A percentile compares a stretch with the other conserved stretches of the same genome.
These are phyloP conservation scores for Melanostoma mellinum DNA, from an alignment of 2,888 invertebrate genomes.

Conservation along the genomic window DNA sequence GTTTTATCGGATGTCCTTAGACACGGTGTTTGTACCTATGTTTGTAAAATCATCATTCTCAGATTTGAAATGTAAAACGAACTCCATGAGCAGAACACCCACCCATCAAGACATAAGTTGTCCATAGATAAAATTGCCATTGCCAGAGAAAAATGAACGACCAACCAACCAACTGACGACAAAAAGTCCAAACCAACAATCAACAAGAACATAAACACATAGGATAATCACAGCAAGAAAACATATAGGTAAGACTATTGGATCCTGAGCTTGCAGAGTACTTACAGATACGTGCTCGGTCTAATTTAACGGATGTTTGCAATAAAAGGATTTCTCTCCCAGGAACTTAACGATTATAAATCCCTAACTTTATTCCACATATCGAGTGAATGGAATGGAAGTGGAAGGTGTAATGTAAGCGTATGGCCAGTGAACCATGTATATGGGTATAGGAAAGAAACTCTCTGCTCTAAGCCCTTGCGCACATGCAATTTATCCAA, in stretches of 20 bases:
- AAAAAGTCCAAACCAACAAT: conserved; percentile 64
- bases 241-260: neutral
- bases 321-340: conserved; percentile 64
- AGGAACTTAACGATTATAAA: conserved; percentile 62
- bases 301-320: conserved; percentile 60
- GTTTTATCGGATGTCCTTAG: too few relatives aligned
- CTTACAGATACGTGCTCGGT: conserved; percentile 61
- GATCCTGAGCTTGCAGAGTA: neutral
- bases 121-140: conserved; percentile 61
- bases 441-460: conserved; percentile 31
- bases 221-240: conserved; percentile 62
- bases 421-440: conserved; percentile 54
- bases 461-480: neutral
- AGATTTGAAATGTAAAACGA: too few relatives aligned
- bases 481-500: conserved; percentile 19
- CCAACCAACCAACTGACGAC: conserved; percentile 59
- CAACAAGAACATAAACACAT: conserved; percentile 65
- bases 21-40: too few relatives aligned
- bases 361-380: conserved; percentile 24
- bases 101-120: conserved; percentile 46
- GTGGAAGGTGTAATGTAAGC: conserved; percentile 62
- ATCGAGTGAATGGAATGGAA: conserved; percentile 22
- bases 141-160: conserved; percentile 55
- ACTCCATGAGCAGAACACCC: too few relatives aligned
- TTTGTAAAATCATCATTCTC: too few relatives aligned